phyloP scores from a whole-genome alignment of 1,140 invertebrate species.

The Diploscapter pachys region DNA sequence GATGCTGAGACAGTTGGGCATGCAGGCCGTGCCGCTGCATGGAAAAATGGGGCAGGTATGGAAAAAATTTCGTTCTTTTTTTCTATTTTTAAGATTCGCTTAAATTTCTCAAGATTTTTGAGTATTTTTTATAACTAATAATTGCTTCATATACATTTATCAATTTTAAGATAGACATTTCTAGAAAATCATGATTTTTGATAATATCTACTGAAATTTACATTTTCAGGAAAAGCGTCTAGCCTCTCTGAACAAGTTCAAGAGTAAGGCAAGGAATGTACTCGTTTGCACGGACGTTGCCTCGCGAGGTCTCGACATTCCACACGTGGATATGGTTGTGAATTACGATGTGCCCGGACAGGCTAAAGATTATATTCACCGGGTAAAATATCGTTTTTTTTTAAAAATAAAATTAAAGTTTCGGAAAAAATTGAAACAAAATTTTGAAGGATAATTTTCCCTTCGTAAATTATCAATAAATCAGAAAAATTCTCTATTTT shows the following conservation, averaged over 20 bases:
- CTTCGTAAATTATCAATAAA: too few relatives aligned
- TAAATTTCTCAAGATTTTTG: too few relatives aligned
- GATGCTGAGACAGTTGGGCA: slow-evolving; percentile 79
- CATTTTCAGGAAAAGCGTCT: slow-evolving; percentile 77
- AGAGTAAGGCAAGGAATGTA: slow-evolving; percentile 78
- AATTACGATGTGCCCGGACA: slow-evolving; percentile 96
- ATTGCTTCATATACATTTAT: too few relatives aligned
- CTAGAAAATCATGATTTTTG: slow-evolving; percentile 46
- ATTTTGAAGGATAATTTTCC: too few relatives aligned
- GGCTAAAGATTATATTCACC: slow-evolving; percentile 87
- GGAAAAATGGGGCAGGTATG: slow-evolving; percentile 82
- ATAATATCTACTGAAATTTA: background rate
- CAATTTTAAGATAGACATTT: background rate
- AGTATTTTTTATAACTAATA: too few relatives aligned
- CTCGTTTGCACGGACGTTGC: slow-evolving; percentile 96
- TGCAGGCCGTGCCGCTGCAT: slow-evolving; percentile 85
- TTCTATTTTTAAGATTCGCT: slow-evolving; percentile 8
- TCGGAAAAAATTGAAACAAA: too few relatives aligned
- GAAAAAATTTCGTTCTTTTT: slow-evolving; percentile 45
- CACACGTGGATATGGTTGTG: slow-evolving; percentile 92
- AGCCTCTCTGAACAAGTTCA: slow-evolving; percentile 86
- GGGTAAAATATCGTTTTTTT: slow-evolving; percentile 63
- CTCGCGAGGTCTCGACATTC: slow-evolving; percentile 92
- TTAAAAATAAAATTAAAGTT: background rate
- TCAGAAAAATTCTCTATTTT: background rate